Conservation (phyloP, 1,140 invertebrate genomes). For the Drosophila subpulchrella region DNA sequence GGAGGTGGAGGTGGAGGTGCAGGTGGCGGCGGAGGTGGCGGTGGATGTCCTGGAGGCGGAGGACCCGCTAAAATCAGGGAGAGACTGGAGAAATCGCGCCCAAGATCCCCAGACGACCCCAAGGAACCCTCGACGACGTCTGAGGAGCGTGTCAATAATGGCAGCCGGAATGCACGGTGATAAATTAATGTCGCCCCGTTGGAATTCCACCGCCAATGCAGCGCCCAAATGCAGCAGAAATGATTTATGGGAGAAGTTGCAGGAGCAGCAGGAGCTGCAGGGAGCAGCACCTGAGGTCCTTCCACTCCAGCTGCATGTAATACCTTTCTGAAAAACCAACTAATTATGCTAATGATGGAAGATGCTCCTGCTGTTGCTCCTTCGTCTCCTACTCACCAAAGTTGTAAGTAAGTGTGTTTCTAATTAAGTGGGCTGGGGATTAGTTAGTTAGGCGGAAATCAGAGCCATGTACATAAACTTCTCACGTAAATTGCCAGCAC, state of each 20-base stretch:
- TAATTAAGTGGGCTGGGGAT: conserved; percentile 70
- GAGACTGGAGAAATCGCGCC: conserved; percentile 17
- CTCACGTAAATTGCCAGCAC: conserved; percentile 48
- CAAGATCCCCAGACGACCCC: conserved; percentile 19
- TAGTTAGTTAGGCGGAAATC: conserved; percentile 58
- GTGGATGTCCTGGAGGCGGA: background rate
- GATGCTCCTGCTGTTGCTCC: background rate
- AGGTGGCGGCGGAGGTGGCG: conserved; percentile 10
- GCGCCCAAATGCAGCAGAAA: conserved; percentile 54
- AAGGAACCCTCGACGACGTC: conserved; percentile 17
- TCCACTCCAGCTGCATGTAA: conserved; percentile 36
- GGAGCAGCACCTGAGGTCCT: conserved; percentile 11
- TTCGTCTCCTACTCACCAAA: conserved; percentile 22
- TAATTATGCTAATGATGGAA: conserved; percentile 71
- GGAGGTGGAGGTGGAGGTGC: background rate
- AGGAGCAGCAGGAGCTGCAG: conserved; percentile 8
- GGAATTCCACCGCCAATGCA: conserved; percentile 76
- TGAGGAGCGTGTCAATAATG: conserved; percentile 64
- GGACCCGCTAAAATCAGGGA: conserved; percentile 6
- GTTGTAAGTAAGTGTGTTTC: conserved; percentile 74
- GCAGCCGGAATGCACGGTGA: conserved; percentile 69
- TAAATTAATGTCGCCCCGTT: conserved; percentile 70
- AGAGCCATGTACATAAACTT: conserved; percentile 71
- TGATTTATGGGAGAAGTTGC: conserved; percentile 28
- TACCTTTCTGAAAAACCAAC: conserved; percentile 56